phyloP scores from a whole-genome alignment of 2,797 vertebrate genomes.

The Gallirallus australis region DNA sequence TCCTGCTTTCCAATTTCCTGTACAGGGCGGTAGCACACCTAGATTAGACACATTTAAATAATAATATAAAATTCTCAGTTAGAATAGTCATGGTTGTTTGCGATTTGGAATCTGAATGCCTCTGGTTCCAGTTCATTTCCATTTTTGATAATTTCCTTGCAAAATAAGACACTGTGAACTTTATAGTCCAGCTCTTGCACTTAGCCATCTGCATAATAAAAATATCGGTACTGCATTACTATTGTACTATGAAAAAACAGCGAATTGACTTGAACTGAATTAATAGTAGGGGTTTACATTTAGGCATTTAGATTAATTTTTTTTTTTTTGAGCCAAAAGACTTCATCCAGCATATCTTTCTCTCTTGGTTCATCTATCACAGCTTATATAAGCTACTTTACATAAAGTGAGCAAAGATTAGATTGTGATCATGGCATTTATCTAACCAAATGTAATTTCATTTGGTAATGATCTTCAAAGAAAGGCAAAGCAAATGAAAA shows the following conservation, averaged over 20 bases:
- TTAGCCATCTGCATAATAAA: not conserved
- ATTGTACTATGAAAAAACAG: not conserved
- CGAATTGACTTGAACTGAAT: not conserved
- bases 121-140: not conserved
- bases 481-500: not conserved
- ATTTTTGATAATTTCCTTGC: not conserved
- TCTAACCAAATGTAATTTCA: not conserved
- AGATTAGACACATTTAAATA: not conserved
- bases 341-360: not conserved
- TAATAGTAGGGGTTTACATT: not conserved
- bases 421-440: not conserved
- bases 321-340: not conserved
- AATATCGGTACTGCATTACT: not conserved
- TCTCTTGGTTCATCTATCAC: not conserved
- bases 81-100: not conserved
- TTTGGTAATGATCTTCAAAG: not conserved
- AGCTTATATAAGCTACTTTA: not conserved
- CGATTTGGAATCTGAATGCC: not conserved
- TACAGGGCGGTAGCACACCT: not conserved
- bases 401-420: not conserved
- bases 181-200: not conserved
- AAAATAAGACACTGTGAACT: not conserved
- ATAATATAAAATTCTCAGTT: not conserved
- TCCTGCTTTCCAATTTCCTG: not conserved
- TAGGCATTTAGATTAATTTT: not conserved